A percentile compares a stretch with the other conserved stretches of the same genome.
Conservation (phyloP, 2,113 vertebrate species). For the Anser brachyrhynchus region DNA sequence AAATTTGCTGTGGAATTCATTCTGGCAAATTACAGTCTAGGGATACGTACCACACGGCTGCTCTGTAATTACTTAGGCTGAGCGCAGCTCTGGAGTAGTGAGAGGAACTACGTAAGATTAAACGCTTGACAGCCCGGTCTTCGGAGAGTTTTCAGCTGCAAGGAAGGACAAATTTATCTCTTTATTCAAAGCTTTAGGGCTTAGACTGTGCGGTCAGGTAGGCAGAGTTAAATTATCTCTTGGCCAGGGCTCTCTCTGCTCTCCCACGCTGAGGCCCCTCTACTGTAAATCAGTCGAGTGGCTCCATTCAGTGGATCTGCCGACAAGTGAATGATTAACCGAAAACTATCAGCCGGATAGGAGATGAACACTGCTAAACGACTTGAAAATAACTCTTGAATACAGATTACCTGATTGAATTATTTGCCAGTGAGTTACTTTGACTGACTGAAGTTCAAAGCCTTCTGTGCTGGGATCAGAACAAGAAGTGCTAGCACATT, state of each 20-base stretch:
- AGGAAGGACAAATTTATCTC: not conserved
- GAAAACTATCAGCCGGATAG: not conserved
- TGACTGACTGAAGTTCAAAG: slow-evolving; percentile 4
- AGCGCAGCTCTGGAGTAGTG: not conserved
- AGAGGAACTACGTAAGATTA: not conserved
- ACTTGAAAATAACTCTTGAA: not conserved
- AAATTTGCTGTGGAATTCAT: not conserved
- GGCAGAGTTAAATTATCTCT: slow-evolving; percentile 6
- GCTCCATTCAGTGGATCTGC: not conserved
- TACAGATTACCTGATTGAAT: slow-evolving; percentile 15
- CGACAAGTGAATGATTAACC: slow-evolving; percentile 53
- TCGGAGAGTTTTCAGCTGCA: not conserved
- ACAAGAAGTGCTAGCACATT: not conserved
- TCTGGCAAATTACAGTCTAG: not conserved
- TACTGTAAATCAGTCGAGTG: slow-evolving; percentile 31
- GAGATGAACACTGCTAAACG: not conserved
- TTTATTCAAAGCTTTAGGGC: not conserved
- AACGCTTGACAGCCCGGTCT: accelerated
- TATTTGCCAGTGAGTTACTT: not conserved
- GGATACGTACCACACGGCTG: not conserved
- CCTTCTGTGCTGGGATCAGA: not conserved
- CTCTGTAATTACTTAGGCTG: not conserved
- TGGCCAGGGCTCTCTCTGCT: not conserved
- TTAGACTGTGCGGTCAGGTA: not conserved
- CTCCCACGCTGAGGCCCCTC: not conserved